phyloP scores from a whole-genome alignment of 2,797 vertebrate genomes.

The Dendrocincla tyrannina region DNA sequence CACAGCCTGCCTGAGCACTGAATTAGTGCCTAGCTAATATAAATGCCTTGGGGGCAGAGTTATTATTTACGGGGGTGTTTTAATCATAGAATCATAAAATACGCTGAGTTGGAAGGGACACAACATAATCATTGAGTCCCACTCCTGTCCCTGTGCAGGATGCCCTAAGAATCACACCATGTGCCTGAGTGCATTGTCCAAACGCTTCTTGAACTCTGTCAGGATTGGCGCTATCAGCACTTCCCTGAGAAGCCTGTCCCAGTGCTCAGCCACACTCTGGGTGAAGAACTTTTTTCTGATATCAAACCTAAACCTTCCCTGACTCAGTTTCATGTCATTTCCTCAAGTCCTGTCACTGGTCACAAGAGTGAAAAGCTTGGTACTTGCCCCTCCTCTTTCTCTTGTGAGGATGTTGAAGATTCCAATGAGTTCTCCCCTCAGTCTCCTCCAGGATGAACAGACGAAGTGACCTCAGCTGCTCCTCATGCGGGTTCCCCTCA shows the following conservation, averaged over 20 bases:
- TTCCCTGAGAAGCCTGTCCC: not conserved
- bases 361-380: not conserved
- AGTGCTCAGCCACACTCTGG: not conserved
- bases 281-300: not conserved
- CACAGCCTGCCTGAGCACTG: not conserved
- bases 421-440: not conserved
- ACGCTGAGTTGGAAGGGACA: not conserved
- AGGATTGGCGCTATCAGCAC: not conserved
- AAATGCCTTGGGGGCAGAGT: not conserved
- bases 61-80: not conserved
- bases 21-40: not conserved
- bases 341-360: not conserved
- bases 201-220: not conserved
- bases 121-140: not conserved
- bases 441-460: not conserved
- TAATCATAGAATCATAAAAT: not conserved
- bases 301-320: not conserved
- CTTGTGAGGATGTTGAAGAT: fast-evolving
- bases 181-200: not conserved
- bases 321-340: not conserved
- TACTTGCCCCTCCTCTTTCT: not conserved
- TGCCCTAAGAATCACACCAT: not conserved
- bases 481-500: fast-evolving
- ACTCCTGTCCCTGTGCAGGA: not conserved
- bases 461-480: not conserved